phyloP scores from a whole-genome alignment of 2,797 vertebrate species.

The Characodon lateralis region DNA sequence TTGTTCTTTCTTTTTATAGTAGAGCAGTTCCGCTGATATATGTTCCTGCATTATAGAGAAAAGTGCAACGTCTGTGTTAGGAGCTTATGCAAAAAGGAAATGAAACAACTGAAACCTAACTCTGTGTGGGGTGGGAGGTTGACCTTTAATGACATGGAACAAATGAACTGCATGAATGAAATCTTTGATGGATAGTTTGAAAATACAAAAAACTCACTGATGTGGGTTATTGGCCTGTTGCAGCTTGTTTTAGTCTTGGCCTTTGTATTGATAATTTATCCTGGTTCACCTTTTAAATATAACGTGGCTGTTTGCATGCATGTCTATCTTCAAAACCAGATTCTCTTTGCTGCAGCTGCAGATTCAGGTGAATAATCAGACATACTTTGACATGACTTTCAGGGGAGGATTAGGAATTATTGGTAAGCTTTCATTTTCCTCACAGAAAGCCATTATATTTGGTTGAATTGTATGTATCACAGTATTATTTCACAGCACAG shows the following conservation, averaged over 20 bases:
- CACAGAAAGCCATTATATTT: neutral
- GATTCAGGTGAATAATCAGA: neutral
- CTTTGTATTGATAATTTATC: neutral
- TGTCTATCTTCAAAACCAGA: neutral
- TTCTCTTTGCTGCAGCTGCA: neutral
- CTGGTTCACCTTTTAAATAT: neutral
- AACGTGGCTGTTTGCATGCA: neutral
- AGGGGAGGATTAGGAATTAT: neutral
- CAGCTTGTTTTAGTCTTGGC: neutral
- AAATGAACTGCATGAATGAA: too few relatives aligned
- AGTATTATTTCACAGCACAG: neutral
- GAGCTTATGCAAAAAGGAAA: too few relatives aligned
- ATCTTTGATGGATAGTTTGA: too few relatives aligned
- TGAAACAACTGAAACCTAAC: too few relatives aligned
- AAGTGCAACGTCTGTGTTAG: neutral
- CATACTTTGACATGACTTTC: neutral
- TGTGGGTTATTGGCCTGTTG: too few relatives aligned
- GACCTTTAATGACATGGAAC: too few relatives aligned
- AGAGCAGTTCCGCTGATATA: neutral
- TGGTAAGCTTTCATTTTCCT: neutral
- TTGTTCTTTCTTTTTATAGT: neutral
- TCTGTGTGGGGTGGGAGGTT: too few relatives aligned
- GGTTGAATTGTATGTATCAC: neutral
- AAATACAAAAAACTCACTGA: too few relatives aligned
- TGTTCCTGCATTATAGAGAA: neutral